These are phyloP conservation scores for Protaetia brevitarsis DNA, from an alignment of 1,140 invertebrate genomes.

Conservation along the genomic window DNA sequence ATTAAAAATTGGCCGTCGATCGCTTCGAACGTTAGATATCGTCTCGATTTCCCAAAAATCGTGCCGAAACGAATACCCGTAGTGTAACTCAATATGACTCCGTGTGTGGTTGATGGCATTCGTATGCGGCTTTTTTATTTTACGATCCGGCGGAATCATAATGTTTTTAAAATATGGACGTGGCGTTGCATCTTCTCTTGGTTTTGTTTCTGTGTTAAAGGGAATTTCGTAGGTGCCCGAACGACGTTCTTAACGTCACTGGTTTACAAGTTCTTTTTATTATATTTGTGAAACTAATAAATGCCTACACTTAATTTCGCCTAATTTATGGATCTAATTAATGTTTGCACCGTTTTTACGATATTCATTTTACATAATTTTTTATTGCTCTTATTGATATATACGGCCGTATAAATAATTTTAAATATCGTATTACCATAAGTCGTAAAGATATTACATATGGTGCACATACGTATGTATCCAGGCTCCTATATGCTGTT, in stretches of 20 bases:
- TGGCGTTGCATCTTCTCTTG: not conserved
- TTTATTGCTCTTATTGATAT: not conserved
- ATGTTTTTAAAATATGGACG: constrained; percentile 14
- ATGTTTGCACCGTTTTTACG: not conserved
- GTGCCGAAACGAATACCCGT: not conserved
- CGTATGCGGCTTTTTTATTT: constrained; percentile 14
- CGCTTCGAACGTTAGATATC: not conserved
- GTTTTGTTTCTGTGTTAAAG: not conserved
- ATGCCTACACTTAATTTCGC: constrained; percentile 21
- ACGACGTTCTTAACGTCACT: not conserved
- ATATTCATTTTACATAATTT: not conserved
- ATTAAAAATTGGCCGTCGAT: not conserved
- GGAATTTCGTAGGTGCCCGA: constrained; percentile 17
- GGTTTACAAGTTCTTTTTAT: not conserved
- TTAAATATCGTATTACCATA: not conserved
- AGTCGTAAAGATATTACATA: not conserved
- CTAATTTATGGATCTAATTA: constrained; percentile 18
- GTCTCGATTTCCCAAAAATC: not conserved
- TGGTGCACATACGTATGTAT: no score
- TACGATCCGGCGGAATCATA: constrained; percentile 18
- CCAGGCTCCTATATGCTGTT: no score
- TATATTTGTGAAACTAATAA: constrained; percentile 1
- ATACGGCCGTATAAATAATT: not conserved
- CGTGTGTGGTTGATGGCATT: constrained; percentile 19
- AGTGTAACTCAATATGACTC: constrained; percentile 12